Evolutionary conservation across 2,888 invertebrate genomes (phyloP).

Genomic region (Chalcis sispes): DNA sequence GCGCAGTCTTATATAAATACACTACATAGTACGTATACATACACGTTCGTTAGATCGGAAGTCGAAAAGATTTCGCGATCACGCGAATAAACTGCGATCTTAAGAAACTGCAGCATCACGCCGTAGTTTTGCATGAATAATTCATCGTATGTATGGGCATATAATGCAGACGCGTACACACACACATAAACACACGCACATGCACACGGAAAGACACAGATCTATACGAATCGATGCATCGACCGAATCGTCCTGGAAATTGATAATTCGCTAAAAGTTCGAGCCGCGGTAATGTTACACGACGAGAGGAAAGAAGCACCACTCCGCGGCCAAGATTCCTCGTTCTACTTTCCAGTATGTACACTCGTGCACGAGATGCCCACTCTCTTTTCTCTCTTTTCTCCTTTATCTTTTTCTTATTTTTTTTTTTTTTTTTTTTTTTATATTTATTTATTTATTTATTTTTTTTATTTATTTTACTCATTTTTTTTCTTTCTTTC

Average conservation of each 20-base stretch:
- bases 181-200: background rate
- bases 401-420: constrained; percentile 10
- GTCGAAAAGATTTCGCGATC: background rate
- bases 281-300: background rate
- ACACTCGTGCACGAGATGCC: background rate
- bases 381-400: constrained; percentile 16
- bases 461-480: no score
- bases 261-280: constrained; percentile 25
- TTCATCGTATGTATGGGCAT: background rate
- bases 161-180: background rate
- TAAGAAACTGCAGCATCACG: constrained; percentile 12
- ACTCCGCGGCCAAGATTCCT: constrained; percentile 42
- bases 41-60: no score
- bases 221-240: background rate
- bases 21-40: no score
- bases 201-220: background rate
- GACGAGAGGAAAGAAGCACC: constrained; percentile 1
- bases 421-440: background rate
- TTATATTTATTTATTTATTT: background rate
- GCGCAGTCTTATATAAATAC: no score
- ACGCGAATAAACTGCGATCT: background rate
- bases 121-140: constrained; percentile 22
- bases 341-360: constrained; percentile 29
- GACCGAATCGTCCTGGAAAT: constrained; percentile 15
- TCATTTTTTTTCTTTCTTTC: background rate